A percentile compares a stretch with the other conserved stretches of the same genome.
phyloP scores from a whole-genome alignment of 64 coral and sea anemone genomes.

The Stylophora pistillata region DNA sequence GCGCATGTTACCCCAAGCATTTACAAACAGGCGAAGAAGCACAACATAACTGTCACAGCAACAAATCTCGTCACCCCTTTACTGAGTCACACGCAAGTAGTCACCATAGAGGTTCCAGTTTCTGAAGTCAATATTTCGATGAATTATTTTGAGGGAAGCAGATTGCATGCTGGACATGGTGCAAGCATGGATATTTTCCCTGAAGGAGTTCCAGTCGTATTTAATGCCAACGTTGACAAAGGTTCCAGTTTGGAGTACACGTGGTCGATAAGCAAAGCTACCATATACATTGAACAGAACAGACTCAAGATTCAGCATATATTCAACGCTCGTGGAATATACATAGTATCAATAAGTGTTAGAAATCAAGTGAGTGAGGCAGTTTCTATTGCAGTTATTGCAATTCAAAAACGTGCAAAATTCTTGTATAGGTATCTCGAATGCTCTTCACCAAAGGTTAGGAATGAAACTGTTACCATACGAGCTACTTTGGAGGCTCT shows the following conservation, averaged over 20 bases:
- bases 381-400: background rate
- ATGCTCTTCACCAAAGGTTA: conserved; percentile 18
- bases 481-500: conserved; percentile 12
- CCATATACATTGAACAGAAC: background rate
- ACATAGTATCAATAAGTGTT: background rate
- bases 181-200: conserved; percentile 34
- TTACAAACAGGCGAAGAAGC: conserved; percentile 28
- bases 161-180: conserved; percentile 38
- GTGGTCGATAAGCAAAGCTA: background rate
- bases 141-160: conserved; percentile 16
- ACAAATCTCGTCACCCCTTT: conserved; percentile 54
- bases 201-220: conserved; percentile 15
- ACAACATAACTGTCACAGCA: conserved; percentile 43
- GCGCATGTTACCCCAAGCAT: conserved; percentile 15
- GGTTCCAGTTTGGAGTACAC: conserved; percentile 39
- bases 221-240: background rate
- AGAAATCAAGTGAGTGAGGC: conserved; percentile 35
- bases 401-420: conserved; percentile 29
- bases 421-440: background rate
- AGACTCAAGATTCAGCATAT: background rate
- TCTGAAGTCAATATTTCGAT: conserved; percentile 16
- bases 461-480: conserved; percentile 20
- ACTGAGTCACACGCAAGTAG: conserved; percentile 17
- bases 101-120: conserved; percentile 44
- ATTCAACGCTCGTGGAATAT: conserved; percentile 29